These are phyloP conservation scores for Lytechinus pictus DNA, from an alignment of 35 echinoderm and acorn worm genomes.

Conservation along the genomic window DNA sequence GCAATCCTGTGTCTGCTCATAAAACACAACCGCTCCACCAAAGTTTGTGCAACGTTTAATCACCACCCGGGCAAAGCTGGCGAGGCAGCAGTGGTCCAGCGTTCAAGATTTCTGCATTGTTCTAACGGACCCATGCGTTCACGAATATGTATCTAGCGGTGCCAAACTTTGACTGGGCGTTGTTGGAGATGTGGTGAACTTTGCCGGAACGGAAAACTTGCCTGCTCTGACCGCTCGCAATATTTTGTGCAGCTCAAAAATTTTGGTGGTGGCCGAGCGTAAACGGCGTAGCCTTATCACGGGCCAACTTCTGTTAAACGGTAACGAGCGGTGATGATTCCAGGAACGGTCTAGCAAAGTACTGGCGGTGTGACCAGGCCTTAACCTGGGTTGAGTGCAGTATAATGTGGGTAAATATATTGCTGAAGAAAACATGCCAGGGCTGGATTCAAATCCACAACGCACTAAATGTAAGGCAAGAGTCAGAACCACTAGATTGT, in stretches of 20 bases:
- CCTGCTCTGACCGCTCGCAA: constrained; percentile 26
- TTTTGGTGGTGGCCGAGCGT: constrained; percentile 36
- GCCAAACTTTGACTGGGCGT: constrained; percentile 39
- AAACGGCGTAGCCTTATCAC: background rate
- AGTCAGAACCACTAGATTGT: no score
- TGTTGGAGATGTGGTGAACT: constrained; percentile 32
- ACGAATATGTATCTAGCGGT: background rate
- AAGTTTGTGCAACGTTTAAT: constrained; percentile 34
- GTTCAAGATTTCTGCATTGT: background rate
- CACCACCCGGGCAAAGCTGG: constrained; percentile 15
- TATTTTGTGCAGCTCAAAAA: constrained; percentile 40
- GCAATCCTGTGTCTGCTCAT: constrained; percentile 34
- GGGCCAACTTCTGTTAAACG: no score
- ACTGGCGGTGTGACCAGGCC: no score
- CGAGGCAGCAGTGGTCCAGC: constrained; percentile 27
- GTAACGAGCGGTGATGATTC: no score
- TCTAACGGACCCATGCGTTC: no score
- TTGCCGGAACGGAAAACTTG: constrained; percentile 22
- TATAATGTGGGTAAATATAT: no score
- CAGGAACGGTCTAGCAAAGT: no score
- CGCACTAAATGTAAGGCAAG: no score
- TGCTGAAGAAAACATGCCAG: no score
- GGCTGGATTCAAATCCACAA: no score
- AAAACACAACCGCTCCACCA: constrained; percentile 41
- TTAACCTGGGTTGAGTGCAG: no score